Base-by-base conservation (phyloP, 2,888 invertebrate species). In the Mythimna vitellina region DNA sequence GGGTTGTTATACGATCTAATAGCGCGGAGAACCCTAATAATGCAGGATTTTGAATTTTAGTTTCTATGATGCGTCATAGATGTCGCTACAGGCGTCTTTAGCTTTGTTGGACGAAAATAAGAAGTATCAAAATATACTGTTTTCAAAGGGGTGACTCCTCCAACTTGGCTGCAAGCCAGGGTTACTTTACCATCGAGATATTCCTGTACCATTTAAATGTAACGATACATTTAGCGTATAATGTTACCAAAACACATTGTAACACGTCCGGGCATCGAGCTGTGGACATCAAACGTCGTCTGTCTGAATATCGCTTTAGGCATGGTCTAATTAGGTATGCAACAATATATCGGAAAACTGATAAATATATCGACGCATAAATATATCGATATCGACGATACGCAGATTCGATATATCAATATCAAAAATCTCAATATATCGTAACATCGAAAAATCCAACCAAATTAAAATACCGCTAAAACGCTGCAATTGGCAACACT, bases 181-280 rank as follows among this genome's bases (percentile, higher is more conserved):
- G 38, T 81, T 76, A 81, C 62, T 63, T 80, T 77, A 70, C 61
- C 64, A 69, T 46, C 6, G 53, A 69, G 69, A 80, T 78, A 80
- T 76, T 70, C 53, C 20, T 63, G 62, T 63, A 54, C 58, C 81
- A 60, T 76, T 63, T 76, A 81, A 80, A 78, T 62, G 57, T 66
- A 81, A 66, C 81, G 78, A 78, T 78, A 78, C 81, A 78, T 78
- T 76, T 81, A 76, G 14, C 70, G 65, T 67, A 46, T 79, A 22
- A 76, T 14, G 72, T 79, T 79, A 77, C 78, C 54, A 81, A 77
- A 79, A 79, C 72, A 77, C 78, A 76, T 76, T 77, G 71, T 70
- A 70, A 76, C 81, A 38, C 54, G 81, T 71, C 65, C 81, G 81
- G 81, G 53, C 82, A 81, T 79, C 81, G 78, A 81, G 81, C 78